Evolutionary conservation across 2,797 vertebrate genomes (phyloP).

Genomic region (Sebastolobus altivelis): DNA sequence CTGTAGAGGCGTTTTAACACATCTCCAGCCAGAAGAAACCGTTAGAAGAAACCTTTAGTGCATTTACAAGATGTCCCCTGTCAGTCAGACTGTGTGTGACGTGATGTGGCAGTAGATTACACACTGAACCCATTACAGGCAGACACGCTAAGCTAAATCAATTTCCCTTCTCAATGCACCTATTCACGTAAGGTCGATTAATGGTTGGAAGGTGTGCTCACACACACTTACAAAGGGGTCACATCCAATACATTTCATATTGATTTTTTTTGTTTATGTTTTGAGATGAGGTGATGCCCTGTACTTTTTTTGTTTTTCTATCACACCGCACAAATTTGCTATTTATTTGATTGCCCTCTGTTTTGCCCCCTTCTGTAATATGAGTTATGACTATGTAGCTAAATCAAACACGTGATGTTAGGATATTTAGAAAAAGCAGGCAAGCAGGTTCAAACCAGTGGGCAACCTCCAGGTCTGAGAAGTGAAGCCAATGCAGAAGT

Average conservation of each 20-base stretch:
- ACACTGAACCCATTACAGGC: slow-evolving; percentile 44
- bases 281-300: slow-evolving; percentile 11
- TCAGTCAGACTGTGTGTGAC: slow-evolving; percentile 24
- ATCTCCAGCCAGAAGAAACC: slow-evolving; percentile 1
- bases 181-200: slow-evolving; percentile 56
- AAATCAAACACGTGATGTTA: too few relatives aligned
- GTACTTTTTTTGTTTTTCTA: not conserved
- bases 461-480: too few relatives aligned
- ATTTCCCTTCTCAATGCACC: slow-evolving; percentile 57
- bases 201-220: slow-evolving; percentile 26
- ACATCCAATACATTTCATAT: slow-evolving; percentile 17
- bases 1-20: slow-evolving; percentile 15
- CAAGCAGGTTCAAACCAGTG: too few relatives aligned
- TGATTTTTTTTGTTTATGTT: slow-evolving; percentile 21
- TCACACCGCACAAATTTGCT: not conserved
- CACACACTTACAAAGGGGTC: slow-evolving; percentile 23
- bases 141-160: slow-evolving; percentile 56
- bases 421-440: too few relatives aligned
- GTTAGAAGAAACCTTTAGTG: slow-evolving; percentile 1
- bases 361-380: too few relatives aligned
- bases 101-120: slow-evolving; percentile 19
- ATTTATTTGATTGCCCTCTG: not conserved
- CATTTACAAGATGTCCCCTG: slow-evolving; percentile 21
- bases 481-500: too few relatives aligned
- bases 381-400: too few relatives aligned